Conservation (phyloP, 2,888 invertebrate species). For the Aphidoletes aphidimyza region DNA sequence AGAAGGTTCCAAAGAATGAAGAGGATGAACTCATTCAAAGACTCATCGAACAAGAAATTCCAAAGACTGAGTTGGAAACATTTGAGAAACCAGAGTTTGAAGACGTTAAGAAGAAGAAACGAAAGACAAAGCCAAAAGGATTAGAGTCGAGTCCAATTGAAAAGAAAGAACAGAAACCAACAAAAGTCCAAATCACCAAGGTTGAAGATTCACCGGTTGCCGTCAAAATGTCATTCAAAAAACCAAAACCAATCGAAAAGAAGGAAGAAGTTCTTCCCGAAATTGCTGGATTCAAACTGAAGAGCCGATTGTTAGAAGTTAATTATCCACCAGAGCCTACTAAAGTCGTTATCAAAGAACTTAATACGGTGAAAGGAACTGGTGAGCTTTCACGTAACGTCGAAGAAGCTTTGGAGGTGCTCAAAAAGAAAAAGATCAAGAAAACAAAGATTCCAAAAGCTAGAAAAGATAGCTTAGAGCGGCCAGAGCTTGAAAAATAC, state of each 20-base stretch:
- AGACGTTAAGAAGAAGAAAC: slow-evolving; percentile 57
- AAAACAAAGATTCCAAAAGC: slow-evolving; percentile 70
- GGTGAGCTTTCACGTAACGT: slow-evolving; percentile 78
- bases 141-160: slow-evolving; percentile 57
- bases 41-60: slow-evolving; percentile 64
- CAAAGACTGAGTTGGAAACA: slow-evolving; percentile 67
- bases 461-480: slow-evolving; percentile 70
- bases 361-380: slow-evolving; percentile 71
- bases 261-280: slow-evolving; percentile 69
- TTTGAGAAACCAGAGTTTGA: slow-evolving; percentile 63
- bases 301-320: slow-evolving; percentile 74
- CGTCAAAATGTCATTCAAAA: slow-evolving; percentile 72
- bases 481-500: slow-evolving; percentile 63
- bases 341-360: slow-evolving; percentile 68
- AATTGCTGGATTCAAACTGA: slow-evolving; percentile 67
- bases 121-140: slow-evolving; percentile 57
- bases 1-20: slow-evolving; percentile 62
- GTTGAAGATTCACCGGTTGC: slow-evolving; percentile 71
- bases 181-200: slow-evolving; percentile 72
- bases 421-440: slow-evolving; percentile 70
- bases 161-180: slow-evolving; percentile 70
- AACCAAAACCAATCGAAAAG: slow-evolving; percentile 66
- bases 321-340: slow-evolving; percentile 74
- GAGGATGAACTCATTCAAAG: slow-evolving; percentile 65
- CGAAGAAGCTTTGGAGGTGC: slow-evolving; percentile 74